Evolutionary conservation across 1,140 invertebrate species (phyloP).

Genomic region (Brachionus plicatilis): DNA sequence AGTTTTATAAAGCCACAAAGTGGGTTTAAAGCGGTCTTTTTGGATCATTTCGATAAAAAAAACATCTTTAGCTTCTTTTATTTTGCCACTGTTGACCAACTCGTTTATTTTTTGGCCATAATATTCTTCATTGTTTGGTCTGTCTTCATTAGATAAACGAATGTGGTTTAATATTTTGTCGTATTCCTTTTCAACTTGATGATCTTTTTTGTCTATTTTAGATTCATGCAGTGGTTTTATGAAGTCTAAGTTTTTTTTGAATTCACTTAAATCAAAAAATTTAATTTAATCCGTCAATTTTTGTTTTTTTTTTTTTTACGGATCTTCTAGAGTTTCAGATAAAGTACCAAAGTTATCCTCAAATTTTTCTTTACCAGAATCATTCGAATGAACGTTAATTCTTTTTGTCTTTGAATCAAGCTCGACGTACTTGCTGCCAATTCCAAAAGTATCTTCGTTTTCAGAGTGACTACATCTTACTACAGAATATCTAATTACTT

Average conservation of each 20-base stretch:
- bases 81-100: not conserved
- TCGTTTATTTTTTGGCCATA: slow-evolving; percentile 34
- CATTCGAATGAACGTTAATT: not conserved
- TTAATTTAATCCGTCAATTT: not conserved
- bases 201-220: not conserved
- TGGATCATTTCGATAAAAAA: slow-evolving; percentile 31
- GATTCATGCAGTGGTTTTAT: not conserved
- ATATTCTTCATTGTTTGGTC: slow-evolving; percentile 8
- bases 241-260: not conserved
- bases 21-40: slow-evolving; percentile 24
- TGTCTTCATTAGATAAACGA: slow-evolving; percentile 11
- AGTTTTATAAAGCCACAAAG: slow-evolving; percentile 28
- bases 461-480: not conserved
- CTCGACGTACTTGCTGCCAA: slow-evolving; percentile 5
- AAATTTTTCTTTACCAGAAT: not conserved
- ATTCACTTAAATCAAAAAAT: not conserved
- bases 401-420: not conserved
- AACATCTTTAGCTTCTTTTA: slow-evolving; percentile 12
- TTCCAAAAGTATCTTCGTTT: not conserved
- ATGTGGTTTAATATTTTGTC: slow-evolving; percentile 25
- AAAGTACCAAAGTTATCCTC: slow-evolving; percentile 23
- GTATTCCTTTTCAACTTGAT: not conserved
- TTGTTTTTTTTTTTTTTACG: not conserved
- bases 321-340: not conserved
- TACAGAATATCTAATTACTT: not conserved